Evolutionary conservation across 2,888 invertebrate genomes (phyloP), one percentile per base, ranked within the genome.

Genomic region (Vannuccia rotundouncinata): DNA sequence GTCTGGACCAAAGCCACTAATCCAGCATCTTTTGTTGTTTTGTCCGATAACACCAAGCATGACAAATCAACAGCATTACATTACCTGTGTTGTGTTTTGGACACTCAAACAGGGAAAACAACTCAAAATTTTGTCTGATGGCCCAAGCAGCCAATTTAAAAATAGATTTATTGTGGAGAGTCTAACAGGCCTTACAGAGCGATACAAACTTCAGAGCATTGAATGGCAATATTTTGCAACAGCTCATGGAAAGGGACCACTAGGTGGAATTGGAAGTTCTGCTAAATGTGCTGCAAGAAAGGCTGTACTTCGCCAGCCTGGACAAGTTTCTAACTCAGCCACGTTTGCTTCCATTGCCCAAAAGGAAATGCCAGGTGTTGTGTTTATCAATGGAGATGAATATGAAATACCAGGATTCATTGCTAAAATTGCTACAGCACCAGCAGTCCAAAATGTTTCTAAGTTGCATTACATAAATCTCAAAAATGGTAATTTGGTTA

Each of bases 171-270:
- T 45, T 45, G 45, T 45, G 45, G 17, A 45, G 17, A 45, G 10
- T 66, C 2, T 22, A 27, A 66, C 10, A 66, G 66, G 22, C 66
- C 25, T 66, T 66, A 66, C 66, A 17, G 25, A 66, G 66, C 66
- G 22, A 22, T 66, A 66, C 66, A 66, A n/a, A 22, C 66, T 66
- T 13, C 66, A 66, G 25, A 66, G 66, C 66, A 66, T 66, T 66
- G 66, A 66, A 66, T 66, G 66, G 66, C 66, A 66, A 66, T 66
- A 66, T 66, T 66, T 66, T 66, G 66, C 66, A 66, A 66, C 66
- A 66, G 2, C 22, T 66, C 66, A 22, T 66, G 66, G 66, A 66
- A 66, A 66, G 66, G 66, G 66, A 66, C 66, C 25, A 22, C 22
- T 2, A 66, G 66, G 25, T 66, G 66, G 66, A 22, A 22, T 66